These are phyloP conservation scores for Campylorhamphus procurvoides DNA, from an alignment of 2,113 vertebrate species.

Conservation along the genomic window DNA sequence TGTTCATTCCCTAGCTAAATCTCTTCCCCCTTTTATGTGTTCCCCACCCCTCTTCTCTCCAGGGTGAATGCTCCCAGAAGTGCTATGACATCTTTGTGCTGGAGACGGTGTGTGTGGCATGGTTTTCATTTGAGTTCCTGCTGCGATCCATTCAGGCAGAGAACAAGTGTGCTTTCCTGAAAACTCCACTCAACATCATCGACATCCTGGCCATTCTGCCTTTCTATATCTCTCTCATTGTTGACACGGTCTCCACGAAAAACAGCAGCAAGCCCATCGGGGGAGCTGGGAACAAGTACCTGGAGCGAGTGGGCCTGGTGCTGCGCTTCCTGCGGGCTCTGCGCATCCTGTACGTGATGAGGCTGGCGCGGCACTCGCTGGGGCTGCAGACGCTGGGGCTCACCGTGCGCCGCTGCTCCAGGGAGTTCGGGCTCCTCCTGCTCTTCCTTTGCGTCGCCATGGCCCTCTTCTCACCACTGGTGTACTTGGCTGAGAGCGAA, in stretches of 20 bases:
- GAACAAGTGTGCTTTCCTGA: slow-evolving; percentile 91
- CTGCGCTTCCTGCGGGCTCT: slow-evolving; percentile 91
- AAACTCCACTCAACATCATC: slow-evolving; percentile 91
- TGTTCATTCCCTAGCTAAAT: not conserved
- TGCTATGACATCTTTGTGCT: slow-evolving; percentile 92
- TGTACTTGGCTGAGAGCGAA: slow-evolving; percentile 93
- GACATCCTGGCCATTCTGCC: slow-evolving; percentile 94
- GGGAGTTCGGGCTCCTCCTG: slow-evolving; percentile 90
- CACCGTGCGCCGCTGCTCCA: slow-evolving; percentile 89
- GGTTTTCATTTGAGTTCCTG: slow-evolving; percentile 96
- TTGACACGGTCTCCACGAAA: slow-evolving; percentile 81
- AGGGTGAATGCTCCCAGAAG: slow-evolving; percentile 93
- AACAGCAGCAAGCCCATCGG: slow-evolving; percentile 40
- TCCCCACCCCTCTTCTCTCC: not conserved
- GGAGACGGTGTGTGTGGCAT: slow-evolving; percentile 94
- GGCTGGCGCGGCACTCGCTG: slow-evolving; percentile 90
- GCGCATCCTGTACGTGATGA: slow-evolving; percentile 94
- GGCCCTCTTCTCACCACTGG: slow-evolving; percentile 92
- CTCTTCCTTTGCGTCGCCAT: slow-evolving; percentile 95
- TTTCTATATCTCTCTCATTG: slow-evolving; percentile 91
- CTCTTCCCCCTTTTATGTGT: not conserved
- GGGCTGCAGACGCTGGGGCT: slow-evolving; percentile 93
- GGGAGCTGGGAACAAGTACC: slow-evolving; percentile 87
- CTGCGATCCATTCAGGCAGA: slow-evolving; percentile 93
- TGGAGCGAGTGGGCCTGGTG: slow-evolving; percentile 91